Conservation (phyloP, 2,888 invertebrate species). For the Sesia bembeciformis region DNA sequence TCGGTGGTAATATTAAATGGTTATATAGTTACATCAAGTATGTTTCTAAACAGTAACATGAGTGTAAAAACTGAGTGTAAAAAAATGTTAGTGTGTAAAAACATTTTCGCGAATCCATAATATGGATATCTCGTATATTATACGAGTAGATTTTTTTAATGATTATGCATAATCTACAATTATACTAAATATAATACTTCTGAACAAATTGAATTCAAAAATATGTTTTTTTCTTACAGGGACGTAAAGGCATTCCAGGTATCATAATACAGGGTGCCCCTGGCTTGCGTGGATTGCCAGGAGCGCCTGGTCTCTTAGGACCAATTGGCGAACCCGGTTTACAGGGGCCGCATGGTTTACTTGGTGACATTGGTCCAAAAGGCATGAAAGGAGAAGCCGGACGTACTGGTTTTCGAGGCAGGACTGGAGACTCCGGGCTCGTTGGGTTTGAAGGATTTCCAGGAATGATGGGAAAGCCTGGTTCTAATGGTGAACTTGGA, state of each 20-base stretch:
- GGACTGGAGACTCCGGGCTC: slow-evolving; percentile 43
- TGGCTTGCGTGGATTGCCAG: slow-evolving; percentile 82
- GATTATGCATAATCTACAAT: too few species aligned
- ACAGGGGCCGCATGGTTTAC: slow-evolving; percentile 50
- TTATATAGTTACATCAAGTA: too few species aligned
- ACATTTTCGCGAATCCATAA: too few species aligned
- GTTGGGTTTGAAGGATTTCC: slow-evolving; percentile 57
- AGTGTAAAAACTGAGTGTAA: too few species aligned
- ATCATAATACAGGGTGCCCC: slow-evolving; percentile 74
- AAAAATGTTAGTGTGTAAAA: too few species aligned
- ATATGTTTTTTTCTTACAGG: slow-evolving; percentile 27
- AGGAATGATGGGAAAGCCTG: slow-evolving; percentile 44
- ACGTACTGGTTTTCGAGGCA: slow-evolving; percentile 40
- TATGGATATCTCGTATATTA: too few species aligned
- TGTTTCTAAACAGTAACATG: too few species aligned
- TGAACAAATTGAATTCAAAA: background rate
- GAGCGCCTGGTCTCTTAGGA: slow-evolving; percentile 80
- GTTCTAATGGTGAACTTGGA: slow-evolving; percentile 48
- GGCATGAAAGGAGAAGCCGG: slow-evolving; percentile 76
- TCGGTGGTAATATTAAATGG: too few species aligned
- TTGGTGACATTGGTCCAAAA: slow-evolving; percentile 54
- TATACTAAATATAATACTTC: background rate
- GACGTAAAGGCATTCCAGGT: slow-evolving; percentile 54
- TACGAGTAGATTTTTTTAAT: too few species aligned
- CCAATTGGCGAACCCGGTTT: slow-evolving; percentile 71